A percentile compares a stretch with the other conserved stretches of the same genome.
Evolutionary conservation across 35 echinoderm and acorn worm genomes (phyloP).

Genomic region (Nesometra sesokonis): DNA sequence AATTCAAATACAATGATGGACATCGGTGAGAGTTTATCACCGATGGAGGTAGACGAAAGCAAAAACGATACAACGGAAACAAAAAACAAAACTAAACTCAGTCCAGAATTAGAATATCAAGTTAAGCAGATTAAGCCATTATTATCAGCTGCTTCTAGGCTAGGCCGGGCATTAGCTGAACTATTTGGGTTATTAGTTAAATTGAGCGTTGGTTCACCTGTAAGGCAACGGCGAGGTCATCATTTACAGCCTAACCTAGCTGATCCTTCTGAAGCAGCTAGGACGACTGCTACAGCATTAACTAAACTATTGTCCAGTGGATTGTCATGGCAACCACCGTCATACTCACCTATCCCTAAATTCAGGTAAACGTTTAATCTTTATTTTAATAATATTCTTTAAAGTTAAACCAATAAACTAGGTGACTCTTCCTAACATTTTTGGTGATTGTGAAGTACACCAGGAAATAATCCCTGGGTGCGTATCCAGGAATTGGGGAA

Average conservation of each 20-base stretch:
- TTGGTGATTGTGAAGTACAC: no score
- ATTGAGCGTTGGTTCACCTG: conserved; percentile 86
- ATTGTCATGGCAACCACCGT: conserved; percentile 78
- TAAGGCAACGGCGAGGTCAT: conserved; percentile 71
- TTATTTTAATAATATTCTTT: not conserved
- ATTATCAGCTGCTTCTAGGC: conserved; percentile 80
- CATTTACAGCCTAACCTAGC: conserved; percentile 76
- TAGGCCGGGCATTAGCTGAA: conserved; percentile 82
- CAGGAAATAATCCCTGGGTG: no score
- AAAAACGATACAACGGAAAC: conserved; percentile 31
- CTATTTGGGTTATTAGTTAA: conserved; percentile 93
- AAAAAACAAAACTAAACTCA: conserved; percentile 55
- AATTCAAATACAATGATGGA: conserved; percentile 51
- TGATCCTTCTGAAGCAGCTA: conserved; percentile 74
- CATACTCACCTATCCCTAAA: conserved; percentile 66
- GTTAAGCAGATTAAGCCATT: conserved; percentile 89
- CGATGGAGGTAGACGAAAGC: conserved; percentile 91
- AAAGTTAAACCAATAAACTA: no score
- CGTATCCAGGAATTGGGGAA: no score
- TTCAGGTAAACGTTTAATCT: conserved; percentile 49
- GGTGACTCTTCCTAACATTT: no score
- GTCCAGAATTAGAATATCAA: conserved; percentile 64
- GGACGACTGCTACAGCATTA: conserved; percentile 70
- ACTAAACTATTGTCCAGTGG: conserved; percentile 75
- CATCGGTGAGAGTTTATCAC: conserved; percentile 54